Conservation (phyloP, 1,140 invertebrate species). For the Trachymyrmex cornetzi region DNA sequence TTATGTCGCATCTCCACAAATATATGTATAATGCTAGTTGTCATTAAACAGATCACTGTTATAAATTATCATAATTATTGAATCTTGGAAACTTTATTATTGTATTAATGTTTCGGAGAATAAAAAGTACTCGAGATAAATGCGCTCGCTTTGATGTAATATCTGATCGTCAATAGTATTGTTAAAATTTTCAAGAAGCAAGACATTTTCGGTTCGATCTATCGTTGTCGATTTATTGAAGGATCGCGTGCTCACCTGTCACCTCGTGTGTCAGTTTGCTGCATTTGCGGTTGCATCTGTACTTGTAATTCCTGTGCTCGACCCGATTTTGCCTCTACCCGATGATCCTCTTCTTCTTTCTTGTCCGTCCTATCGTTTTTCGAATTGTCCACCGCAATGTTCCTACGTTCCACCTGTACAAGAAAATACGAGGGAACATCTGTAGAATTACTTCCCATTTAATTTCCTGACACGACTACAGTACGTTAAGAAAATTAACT, state of each 20-base stretch:
- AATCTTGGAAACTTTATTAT: background rate
- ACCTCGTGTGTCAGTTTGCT: slow-evolving; percentile 52
- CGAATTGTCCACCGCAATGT: background rate
- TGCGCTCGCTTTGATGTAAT: background rate
- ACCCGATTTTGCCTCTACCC: slow-evolving; percentile 11
- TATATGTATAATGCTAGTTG: background rate
- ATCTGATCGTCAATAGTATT: background rate
- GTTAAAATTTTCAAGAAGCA: slow-evolving; percentile 26
- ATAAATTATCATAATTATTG: background rate
- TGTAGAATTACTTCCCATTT: slow-evolving; percentile 18
- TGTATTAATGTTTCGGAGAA: background rate
- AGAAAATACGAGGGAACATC: slow-evolving; percentile 15
- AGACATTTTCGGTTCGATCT: background rate
- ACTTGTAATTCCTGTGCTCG: slow-evolving; percentile 57
- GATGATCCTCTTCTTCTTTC: background rate
- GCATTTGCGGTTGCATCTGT: slow-evolving; percentile 64
- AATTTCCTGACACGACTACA: slow-evolving; percentile 14
- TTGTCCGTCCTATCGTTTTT: background rate
- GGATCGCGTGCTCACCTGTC: slow-evolving; percentile 71
- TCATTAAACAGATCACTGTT: slow-evolving; percentile 1
- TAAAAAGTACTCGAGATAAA: background rate
- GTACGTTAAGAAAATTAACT: background rate
- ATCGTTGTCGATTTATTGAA: background rate
- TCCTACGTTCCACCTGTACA: slow-evolving; percentile 54
- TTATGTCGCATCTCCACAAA: background rate